Evolutionary conservation across 2,797 vertebrate species (phyloP), one percentile per base, ranked within the genome.

Genomic region (Tadarida brasiliensis): DNA sequence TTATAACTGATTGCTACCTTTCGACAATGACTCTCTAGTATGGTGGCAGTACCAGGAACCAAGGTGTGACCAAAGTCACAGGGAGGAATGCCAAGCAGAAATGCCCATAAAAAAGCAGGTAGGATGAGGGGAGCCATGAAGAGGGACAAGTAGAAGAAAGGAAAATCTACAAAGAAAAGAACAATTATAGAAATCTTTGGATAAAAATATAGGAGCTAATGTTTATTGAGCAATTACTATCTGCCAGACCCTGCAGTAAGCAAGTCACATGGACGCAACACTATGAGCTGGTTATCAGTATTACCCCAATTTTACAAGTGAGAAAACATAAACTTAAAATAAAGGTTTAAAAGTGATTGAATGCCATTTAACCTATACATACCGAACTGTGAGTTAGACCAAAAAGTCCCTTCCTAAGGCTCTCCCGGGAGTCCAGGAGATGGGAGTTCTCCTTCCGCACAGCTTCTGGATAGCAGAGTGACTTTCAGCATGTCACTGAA

Each of bases 1-100:
- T 54, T 92, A 47, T 65, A 94, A 67, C 67, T 78, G 70, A 95
- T 82, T 26, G 44, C 70, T 90, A 90, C 54, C 71, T 96, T 94
- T 92, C 85, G 74, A 80, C 70, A 92, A 63, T 1, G 51, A 51
- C 20, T n/a, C 9, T 80, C 74, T 44, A 84, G 39, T 74, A 74
- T 59, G 10, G 24, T 63, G 10, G 24, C 77, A 93, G 70, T 47
- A 59, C 30, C 39, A 67, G 33, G 11, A 74, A 71, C 76, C 57
- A 83, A 81, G 67, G 44, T 77, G n/a, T 44, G 39, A 73, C 51
- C 59, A 19, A 85, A 87, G 33, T 83, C 87, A 11, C 7, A 2
- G 14, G 51, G 90, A 94, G 33, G 35, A 87, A 81, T 30, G 17
- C 4, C 30, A 93, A 56, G 24, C 68, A 47, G 35, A 68, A 30